Evolutionary conservation across 2,113 vertebrate species (phyloP), one percentile per base, ranked within the genome.

Genomic region (Acrocephalus kingi): DNA sequence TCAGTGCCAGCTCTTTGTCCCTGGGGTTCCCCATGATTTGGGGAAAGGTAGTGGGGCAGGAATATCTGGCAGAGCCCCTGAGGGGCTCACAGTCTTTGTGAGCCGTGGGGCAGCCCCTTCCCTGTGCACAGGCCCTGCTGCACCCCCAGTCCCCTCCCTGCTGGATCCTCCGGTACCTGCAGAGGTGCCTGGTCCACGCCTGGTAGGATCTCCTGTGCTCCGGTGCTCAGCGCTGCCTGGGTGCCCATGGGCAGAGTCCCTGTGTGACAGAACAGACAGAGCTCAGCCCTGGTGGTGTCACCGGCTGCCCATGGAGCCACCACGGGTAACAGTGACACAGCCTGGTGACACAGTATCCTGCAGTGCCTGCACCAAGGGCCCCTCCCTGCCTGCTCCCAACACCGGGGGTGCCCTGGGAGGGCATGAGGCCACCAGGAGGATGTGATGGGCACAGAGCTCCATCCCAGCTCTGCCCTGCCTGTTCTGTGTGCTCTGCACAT

Each of bases 261-360:
- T 97, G 85, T 15, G 25, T 31, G 84, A 87, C 43, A 67, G 79
- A 95, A 3, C 7, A 80, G 64, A 84, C 27, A 8, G 27, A 71
- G 62, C 80, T 94, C 71, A 95, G 84, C 37, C 9, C 2, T 0
- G 2, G 14, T 3, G 8, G 21, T 5, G n/a, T 6, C 58, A 48
- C 46, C 4, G 0, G 35, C 41, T 62, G 54, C 66, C 71, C 24
- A 9, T 3, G 1, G 51, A 66, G 37, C 27, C 5, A 2, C 14
- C 5, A 0, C 2, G 11, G 67, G 43, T 22, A 45, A 15, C 27
- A 1, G 0, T 13, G 45, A 37, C 27, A 74, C 1, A 1, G 61
- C 27, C 35, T 2, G 2, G 77, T n/a, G 54, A 27, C 59, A 58
- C 3, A 1, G 15, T 31, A 6, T 19, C 13, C 56, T 6, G 39